Conservation (phyloP, 2,797 vertebrate species). For the Pogoniulus pusillus region DNA sequence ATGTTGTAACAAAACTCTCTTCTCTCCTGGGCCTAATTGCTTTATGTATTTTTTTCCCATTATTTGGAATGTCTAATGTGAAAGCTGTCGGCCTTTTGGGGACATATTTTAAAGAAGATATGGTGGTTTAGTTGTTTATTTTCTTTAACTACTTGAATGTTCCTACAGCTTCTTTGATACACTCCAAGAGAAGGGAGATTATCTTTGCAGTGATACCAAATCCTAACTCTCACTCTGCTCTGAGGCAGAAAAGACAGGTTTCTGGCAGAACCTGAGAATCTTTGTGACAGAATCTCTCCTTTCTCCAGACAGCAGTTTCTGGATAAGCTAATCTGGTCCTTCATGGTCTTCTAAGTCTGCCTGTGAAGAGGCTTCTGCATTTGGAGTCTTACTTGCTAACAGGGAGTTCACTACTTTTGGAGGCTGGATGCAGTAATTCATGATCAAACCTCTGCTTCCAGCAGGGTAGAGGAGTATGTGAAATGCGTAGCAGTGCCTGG, state of each 20-base stretch:
- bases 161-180: not conserved
- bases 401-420: not conserved
- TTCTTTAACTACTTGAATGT: not conserved
- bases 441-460: conserved; percentile 11
- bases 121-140: not conserved
- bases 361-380: not conserved
- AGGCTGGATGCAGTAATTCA: not conserved
- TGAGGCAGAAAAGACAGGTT: not conserved
- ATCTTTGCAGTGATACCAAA: not conserved
- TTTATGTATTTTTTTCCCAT: not conserved
- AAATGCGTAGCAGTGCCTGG: not conserved
- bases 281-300: not conserved
- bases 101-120: not conserved
- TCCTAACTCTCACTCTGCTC: not conserved
- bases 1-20: not conserved
- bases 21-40: not conserved
- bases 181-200: not conserved
- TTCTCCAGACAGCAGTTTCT: not conserved
- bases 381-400: not conserved
- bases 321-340: not conserved
- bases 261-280: not conserved
- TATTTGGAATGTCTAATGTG: not conserved
- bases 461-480: not conserved
- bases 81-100: not conserved
- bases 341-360: not conserved